A percentile compares a stretch with the other conserved stretches of the same genome.
Conservation (phyloP, 53 echinoderm and acorn worm genomes). For the Luidia sarsii region DNA sequence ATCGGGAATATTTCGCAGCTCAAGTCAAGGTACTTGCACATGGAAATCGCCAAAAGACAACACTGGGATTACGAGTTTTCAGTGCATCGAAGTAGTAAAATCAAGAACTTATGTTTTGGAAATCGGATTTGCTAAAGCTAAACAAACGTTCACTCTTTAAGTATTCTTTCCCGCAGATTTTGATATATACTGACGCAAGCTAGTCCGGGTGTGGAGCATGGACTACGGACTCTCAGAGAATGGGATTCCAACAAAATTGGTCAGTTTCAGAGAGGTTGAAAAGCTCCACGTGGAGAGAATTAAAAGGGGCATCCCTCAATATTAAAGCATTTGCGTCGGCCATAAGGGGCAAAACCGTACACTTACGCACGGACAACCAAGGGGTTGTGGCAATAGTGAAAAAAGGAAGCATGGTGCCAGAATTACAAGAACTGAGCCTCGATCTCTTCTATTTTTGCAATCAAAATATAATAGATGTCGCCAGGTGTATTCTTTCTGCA, state of each 20-base stretch:
- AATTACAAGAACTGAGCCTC: neutral
- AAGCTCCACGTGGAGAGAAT: neutral
- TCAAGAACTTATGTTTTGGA: constrained; percentile 33
- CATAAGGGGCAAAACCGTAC: neutral
- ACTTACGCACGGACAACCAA: neutral
- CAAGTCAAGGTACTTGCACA: constrained; percentile 22
- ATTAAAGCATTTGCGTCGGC: neutral
- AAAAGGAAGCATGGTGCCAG: neutral
- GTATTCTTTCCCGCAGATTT: too few species aligned
- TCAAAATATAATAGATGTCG: too few species aligned
- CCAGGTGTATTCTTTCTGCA: too few species aligned
- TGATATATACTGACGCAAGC: too few species aligned
- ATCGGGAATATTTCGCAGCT: constrained; percentile 14
- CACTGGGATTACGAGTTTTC: constrained; percentile 38
- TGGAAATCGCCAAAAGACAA: constrained; percentile 3
- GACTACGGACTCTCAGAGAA: neutral
- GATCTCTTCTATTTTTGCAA: neutral
- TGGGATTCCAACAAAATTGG: constrained; percentile 28
- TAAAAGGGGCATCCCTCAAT: neutral
- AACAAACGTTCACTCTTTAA: constrained; percentile 19
- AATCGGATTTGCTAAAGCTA: neutral
- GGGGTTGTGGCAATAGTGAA: neutral
- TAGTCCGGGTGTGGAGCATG: constrained; percentile 25
- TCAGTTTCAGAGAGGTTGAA: neutral
- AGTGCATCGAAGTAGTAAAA: neutral